A percentile compares a stretch with the other conserved stretches of the same genome.
Conservation (phyloP, 1,140 invertebrate species). For the Diorhabda elongata region DNA sequence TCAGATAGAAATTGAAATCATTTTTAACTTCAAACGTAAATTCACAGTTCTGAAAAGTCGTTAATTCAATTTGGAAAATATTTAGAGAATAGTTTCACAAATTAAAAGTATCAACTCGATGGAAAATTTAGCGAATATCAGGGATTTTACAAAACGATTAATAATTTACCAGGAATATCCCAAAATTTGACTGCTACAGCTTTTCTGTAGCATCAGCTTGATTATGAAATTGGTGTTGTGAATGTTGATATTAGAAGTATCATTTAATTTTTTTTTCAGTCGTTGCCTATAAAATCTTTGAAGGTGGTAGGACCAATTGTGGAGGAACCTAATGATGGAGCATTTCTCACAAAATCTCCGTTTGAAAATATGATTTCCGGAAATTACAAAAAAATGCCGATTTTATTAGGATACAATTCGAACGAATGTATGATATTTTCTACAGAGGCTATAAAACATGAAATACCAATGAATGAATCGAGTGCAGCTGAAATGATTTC, state of each 20-base stretch:
- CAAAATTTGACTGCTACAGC: too few relatives aligned
- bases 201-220: too few relatives aligned
- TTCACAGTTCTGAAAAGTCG: background rate
- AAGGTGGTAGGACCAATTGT: conserved; percentile 48
- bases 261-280: background rate
- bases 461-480: too few relatives aligned
- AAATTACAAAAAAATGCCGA: conserved; percentile 47
- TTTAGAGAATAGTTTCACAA: background rate
- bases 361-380: conserved; percentile 43
- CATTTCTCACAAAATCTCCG: conserved; percentile 49
- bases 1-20: background rate
- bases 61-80: background rate
- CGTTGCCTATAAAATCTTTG: background rate
- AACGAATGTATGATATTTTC: conserved; percentile 15
- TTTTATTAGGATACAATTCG: conserved; percentile 51
- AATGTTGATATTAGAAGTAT: too few relatives aligned
- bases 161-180: too few relatives aligned
- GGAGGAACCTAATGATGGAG: conserved; percentile 45
- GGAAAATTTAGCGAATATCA: background rate
- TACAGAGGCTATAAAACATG: too few relatives aligned
- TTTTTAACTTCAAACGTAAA: background rate
- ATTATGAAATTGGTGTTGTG: too few relatives aligned
- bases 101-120: background rate
- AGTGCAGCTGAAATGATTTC: too few relatives aligned
- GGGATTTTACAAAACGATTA: background rate